Evolutionary conservation across 1,140 invertebrate genomes (phyloP), one percentile per base, ranked within the genome.

Genomic region (Pectinophora gossypiella): DNA sequence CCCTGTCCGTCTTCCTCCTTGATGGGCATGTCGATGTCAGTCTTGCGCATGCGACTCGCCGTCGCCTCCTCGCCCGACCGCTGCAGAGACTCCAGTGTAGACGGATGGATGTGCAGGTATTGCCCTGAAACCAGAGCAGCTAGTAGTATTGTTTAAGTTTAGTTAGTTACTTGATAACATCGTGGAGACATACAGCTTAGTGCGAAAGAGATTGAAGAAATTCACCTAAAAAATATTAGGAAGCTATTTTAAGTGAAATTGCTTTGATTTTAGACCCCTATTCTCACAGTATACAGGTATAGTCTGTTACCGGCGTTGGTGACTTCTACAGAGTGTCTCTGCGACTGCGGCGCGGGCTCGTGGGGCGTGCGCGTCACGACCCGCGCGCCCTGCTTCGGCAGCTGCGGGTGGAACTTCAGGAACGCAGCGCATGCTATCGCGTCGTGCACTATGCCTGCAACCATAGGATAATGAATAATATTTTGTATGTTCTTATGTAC

Each of bases 371-470:
- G 80, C 0, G 93, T 95, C 0, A 95, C 91, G 10, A 95, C 94
- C 0, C 91, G 87, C 15, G 93, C 92, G 3, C 94, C 94, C 64
- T 95, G 91, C 69, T 96, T 96, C 3, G 94, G 94, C 50, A 98
- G 84, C 15, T 92, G 92, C 4, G 96, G 97, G 82, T 98, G 96
- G 76, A 99, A 99, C 85, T 98, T 98, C 0, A 99, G 88, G 75
- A 97, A 99, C 3, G 97, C 96, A 0, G 97, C 96, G 75, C 96
- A 98, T 0, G 97, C 97, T 94, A 99, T 99, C 3, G 97, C 97
- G 81, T 99, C 98, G 77, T 98, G 96, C 0, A 98, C 96, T 36
- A 99, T 94, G 1, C 96, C 89, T 89, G 56, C n/a, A 9, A 32
- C 27, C n/a, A n/a, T n/a, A n/a, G n/a, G n/a, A n/a, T n/a, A n/a